Base-by-base conservation (phyloP, 64 coral and sea anemone genomes). In the Platygyra sinensis region DNA sequence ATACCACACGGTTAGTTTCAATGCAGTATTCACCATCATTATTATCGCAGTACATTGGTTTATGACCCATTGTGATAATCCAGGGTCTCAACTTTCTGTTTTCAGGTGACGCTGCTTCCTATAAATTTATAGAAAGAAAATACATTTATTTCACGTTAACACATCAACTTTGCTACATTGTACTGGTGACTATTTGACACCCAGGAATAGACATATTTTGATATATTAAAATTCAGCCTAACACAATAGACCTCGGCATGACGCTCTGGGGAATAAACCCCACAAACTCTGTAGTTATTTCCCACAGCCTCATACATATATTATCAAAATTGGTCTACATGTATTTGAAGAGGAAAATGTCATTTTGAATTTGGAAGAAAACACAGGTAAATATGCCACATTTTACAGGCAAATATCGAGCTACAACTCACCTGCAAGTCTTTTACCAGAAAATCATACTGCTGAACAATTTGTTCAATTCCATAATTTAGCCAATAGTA, bases 41-140 rank as follows among this genome's bases (percentile, higher is more conserved):
- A 77, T 98, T 95, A 3, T 91, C 93, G 30, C 96, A 98, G 73
- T 98, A 98, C 96, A 98, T 98, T 24, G 96, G 96, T 67, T 88
- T 89, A 67, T 98, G 96, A 64, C 90, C 96, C 96, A 98, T 98
- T 6, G 86, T 87, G 30, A 98, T 91, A 11, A 98, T 98, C 96
- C 96, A 98, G 2, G 96, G 96, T 11, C 88, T 87, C 38, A 86
- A 33, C 12, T 52, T 95, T 24, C 96, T 80, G 67, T 95, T 98
- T 82, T 98, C 90, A 11, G 93, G 90, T 9, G 87, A 74, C 77
- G 87, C 64, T 88, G 96, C 96, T 39, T 98, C 90, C 96, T 98
- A 60, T 82, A 69, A 69, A 69, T 24, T 67, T 20, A 67, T 8
- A 25, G 25, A 2, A 24, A 5, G 6, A 67, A 67, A 67, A 24